Base-by-base conservation (phyloP, 2,888 invertebrate species). In the Xestoiulus laeticollis region DNA sequence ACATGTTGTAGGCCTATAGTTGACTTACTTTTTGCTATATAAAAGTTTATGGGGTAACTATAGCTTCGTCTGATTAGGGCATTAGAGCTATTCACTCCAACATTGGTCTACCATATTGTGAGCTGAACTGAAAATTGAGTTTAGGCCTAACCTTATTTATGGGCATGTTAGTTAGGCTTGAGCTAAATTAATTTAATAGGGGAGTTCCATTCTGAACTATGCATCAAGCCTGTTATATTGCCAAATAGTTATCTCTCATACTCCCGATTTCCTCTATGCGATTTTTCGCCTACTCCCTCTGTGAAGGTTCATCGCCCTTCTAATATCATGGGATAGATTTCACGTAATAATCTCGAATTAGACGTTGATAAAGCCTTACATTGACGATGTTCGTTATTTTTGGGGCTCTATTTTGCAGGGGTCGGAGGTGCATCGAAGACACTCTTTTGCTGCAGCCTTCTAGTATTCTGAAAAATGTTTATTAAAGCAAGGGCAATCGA, bases 291-390 rank as follows among this genome's bases (percentile, higher is more conserved):
- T 68, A 22, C 68, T 68, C 26, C 68, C 68, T 68, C 48, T 6
- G 22, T 26, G 68, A 26, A 26, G 68, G 68, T 68, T 68, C 68
- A 68, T 68, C 68, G 68, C 68, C 68, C 68, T 68, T 26, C 22
- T 68, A 68, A 68, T 68, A 68, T 68, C 68, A 68, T 26, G 68
- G 26, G 68, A 68, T 68, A 68, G 68, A 68, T 68, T 68, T 68
- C 68, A 26, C 8, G 68, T 26, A 68, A 26, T 68, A 68, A 68
- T 68, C 68, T n/a, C 68, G 68, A 68, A 68, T 26, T 68, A 26
- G 8, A 26, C 26, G 26, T 68, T 68, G 68, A 68, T 26, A 68
- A 68, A 68, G 26, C 26, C 22, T 10, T 59, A 68, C 68, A 68
- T 12, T n/a, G 68, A 68, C 68, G 68, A 68, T 68, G 68, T 53